Evolutionary conservation across 2,113 vertebrate genomes (phyloP).

Genomic region (Turdus rufiventris): DNA sequence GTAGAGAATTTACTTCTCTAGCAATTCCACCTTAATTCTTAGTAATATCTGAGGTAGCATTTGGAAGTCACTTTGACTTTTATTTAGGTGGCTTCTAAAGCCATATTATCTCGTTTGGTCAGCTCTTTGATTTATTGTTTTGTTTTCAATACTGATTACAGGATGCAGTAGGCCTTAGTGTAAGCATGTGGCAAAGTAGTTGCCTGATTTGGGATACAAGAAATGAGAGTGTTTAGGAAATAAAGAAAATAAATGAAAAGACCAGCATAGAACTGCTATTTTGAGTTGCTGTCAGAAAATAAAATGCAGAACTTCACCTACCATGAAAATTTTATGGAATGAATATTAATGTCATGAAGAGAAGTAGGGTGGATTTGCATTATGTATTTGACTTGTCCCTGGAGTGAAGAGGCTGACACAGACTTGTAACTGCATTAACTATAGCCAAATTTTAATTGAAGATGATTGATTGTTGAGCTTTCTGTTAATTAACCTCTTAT

Average conservation of each 20-base stretch:
- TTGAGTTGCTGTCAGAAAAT: neutral
- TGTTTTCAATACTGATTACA: neutral
- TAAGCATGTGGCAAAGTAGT: neutral
- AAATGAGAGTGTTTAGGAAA: neutral
- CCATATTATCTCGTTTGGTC: neutral
- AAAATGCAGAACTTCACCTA: slow-evolving; percentile 37
- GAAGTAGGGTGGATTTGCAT: slow-evolving; percentile 54
- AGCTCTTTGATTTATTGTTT: neutral
- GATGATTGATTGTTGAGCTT: slow-evolving; percentile 39
- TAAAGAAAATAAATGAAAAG: neutral
- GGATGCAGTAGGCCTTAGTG: neutral
- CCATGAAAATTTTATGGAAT: slow-evolving; percentile 52
- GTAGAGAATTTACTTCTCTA: neutral
- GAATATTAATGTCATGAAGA: slow-evolving; percentile 50
- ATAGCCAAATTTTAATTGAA: slow-evolving; percentile 43
- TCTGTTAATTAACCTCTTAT: slow-evolving; percentile 35
- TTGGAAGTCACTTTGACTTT: neutral
- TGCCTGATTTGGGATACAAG: neutral
- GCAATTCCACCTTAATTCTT: neutral
- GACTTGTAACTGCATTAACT: slow-evolving; percentile 31
- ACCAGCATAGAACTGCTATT: neutral
- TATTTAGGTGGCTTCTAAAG: neutral
- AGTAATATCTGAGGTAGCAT: neutral
- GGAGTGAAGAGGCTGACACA: slow-evolving; percentile 27
- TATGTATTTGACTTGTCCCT: slow-evolving; percentile 54